Percentiles rank a stretch among this genome's conserved stretches.
These are phyloP conservation scores for Lichenostomus cassidix DNA, from an alignment of 2,113 vertebrate species.

Conservation along the genomic window DNA sequence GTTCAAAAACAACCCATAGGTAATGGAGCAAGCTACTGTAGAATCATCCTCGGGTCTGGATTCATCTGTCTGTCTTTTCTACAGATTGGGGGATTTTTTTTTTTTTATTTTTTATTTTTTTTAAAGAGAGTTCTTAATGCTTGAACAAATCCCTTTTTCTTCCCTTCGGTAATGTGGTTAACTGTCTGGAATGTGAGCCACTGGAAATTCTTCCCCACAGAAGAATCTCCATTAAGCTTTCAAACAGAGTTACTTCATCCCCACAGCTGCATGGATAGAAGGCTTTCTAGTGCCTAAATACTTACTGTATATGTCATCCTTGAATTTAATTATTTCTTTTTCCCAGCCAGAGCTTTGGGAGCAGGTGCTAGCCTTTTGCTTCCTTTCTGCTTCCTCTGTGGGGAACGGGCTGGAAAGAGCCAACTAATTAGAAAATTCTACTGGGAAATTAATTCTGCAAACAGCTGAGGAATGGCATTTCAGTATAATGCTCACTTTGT, in stretches of 20 bases:
- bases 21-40: neutral
- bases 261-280: conserved; percentile 64
- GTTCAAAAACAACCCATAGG: neutral
- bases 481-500: conserved; percentile 68
- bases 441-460: conserved; percentile 75
- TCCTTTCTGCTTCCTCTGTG: conserved; percentile 70
- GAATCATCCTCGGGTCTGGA: neutral
- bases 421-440: conserved; percentile 72
- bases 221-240: conserved; percentile 70
- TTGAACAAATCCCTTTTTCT: conserved; percentile 62
- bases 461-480: conserved; percentile 84
- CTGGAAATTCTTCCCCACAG: conserved; percentile 64
- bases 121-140: neutral
- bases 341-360: conserved; percentile 61
- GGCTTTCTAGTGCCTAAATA: conserved; percentile 51
- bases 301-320: conserved; percentile 64
- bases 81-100: neutral
- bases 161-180: conserved; percentile 61
- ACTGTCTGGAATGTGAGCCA: conserved; percentile 70
- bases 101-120: neutral
- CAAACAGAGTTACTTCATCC: conserved; percentile 68
- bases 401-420: conserved; percentile 63
- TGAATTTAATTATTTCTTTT: conserved; percentile 5
- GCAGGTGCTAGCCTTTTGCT: conserved; percentile 81
- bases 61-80: conserved; percentile 1